Evolutionary conservation across 2,888 invertebrate species (phyloP).

Genomic region (Beris morrisii): DNA sequence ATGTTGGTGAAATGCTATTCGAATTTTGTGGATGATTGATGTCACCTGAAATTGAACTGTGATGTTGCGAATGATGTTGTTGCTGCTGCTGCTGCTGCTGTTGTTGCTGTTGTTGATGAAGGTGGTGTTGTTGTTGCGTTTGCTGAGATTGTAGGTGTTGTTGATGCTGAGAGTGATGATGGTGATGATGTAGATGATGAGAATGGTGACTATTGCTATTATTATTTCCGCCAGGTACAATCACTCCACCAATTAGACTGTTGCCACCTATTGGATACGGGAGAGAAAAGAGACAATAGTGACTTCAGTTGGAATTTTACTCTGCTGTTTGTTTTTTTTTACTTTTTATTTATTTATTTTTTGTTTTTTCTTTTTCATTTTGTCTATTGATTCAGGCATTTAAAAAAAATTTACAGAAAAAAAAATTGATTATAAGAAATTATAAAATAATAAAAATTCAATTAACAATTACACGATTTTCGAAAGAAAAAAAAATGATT

Average conservation of each 20-base stretch:
- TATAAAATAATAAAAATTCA: constrained; percentile 15
- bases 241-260: constrained; percentile 55
- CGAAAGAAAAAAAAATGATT: constrained; percentile 13
- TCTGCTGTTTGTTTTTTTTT: constrained; percentile 25
- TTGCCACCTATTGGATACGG: constrained; percentile 42
- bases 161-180: constrained; percentile 47
- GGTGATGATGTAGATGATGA: constrained; percentile 46
- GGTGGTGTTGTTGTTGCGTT: constrained; percentile 46
- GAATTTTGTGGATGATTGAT: constrained; percentile 35
- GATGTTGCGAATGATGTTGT: constrained; percentile 11
- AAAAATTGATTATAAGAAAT: constrained; percentile 6
- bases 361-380: constrained; percentile 29
- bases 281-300: constrained; percentile 59
- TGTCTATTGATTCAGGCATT: constrained; percentile 37
- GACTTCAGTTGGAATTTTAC: constrained; percentile 51
- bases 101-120: constrained; percentile 49
- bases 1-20: constrained; percentile 7
- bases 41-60: constrained; percentile 44
- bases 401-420: constrained; percentile 17
- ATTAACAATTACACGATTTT: constrained; percentile 14
- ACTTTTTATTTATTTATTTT: constrained; percentile 38
- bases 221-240: constrained; percentile 55
- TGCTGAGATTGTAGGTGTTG: constrained; percentile 49
- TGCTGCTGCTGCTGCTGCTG: constrained; percentile 44
- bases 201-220: constrained; percentile 43